Evolutionary conservation across 2,888 invertebrate genomes (phyloP).

Genomic region (Drosophila mimica): DNA sequence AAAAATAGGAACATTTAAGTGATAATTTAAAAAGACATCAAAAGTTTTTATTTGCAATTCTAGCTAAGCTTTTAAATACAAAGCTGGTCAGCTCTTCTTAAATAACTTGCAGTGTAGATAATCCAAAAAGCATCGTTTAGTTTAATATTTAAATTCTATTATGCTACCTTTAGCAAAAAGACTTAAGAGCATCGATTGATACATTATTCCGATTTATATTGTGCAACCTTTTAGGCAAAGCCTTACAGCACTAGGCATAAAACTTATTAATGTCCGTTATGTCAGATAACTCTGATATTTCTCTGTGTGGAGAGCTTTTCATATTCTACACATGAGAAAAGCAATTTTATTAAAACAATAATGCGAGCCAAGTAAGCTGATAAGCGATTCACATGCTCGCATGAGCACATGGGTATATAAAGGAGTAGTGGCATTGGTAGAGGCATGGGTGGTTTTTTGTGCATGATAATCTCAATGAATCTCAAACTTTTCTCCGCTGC

Average conservation of each 20-base stretch:
- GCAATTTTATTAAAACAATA: conserved; percentile 62
- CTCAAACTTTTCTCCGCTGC: conserved; percentile 3
- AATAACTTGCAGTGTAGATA: neutral
- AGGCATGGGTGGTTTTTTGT: conserved; percentile 17
- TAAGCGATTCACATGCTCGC: conserved; percentile 54
- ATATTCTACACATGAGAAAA: conserved; percentile 21
- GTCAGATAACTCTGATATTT: neutral
- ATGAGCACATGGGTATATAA: neutral
- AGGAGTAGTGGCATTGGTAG: neutral
- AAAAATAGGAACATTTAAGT: neutral
- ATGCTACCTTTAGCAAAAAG: neutral
- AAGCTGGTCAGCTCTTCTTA: neutral
- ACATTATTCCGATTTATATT: conserved; percentile 31
- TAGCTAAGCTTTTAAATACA: neutral
- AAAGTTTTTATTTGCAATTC: neutral
- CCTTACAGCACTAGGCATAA: conserved; percentile 34
- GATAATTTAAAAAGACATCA: neutral
- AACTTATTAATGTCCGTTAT: conserved; percentile 13
- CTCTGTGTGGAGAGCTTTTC: neutral
- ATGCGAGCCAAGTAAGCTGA: conserved; percentile 48
- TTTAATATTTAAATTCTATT: neutral
- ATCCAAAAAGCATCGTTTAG: conserved; percentile 1
- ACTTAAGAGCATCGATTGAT: conserved; percentile 21
- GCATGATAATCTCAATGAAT: conserved; percentile 15
- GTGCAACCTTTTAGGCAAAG: conserved; percentile 37